A percentile compares a stretch with the other conserved stretches of the same genome.
These are phyloP conservation scores for Anthonomus grandis DNA, from an alignment of 1,140 invertebrate species.

Conservation along the genomic window DNA sequence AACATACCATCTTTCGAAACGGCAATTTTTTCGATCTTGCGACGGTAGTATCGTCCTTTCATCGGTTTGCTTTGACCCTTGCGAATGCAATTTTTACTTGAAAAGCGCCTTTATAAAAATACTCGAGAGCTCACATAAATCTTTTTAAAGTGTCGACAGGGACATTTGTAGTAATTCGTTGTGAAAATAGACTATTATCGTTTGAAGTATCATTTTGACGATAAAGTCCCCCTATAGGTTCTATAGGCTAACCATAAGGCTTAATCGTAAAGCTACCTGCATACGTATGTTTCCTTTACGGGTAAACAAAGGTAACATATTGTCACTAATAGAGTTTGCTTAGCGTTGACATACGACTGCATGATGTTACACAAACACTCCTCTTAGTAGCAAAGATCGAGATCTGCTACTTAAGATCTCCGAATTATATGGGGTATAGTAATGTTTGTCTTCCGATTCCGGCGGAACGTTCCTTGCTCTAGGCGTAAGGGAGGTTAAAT, in stretches of 20 bases:
- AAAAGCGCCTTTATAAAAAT: conserved; percentile 38
- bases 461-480: conserved; percentile 7
- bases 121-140: conserved; percentile 35
- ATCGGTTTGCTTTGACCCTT: conserved; percentile 33
- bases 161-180: conserved; percentile 37
- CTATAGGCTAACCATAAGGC: neutral
- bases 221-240: conserved; percentile 19
- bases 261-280: conserved; percentile 27
- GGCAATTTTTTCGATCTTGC: conserved; percentile 20
- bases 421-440: conserved; percentile 26
- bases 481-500: conserved; percentile 2
- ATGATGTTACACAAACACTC: conserved; percentile 41
- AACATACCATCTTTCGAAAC: conserved; percentile 8
- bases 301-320: conserved; percentile 42
- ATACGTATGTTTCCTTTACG: conserved; percentile 15
- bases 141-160: conserved; percentile 38
- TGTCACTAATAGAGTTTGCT: conserved; percentile 46
- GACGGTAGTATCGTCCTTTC: conserved; percentile 20
- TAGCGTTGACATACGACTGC: conserved; percentile 44
- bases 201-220: conserved; percentile 40
- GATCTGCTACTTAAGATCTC: conserved; percentile 22
- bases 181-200: conserved; percentile 37
- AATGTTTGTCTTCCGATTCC: conserved; percentile 22
- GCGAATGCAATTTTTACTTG: conserved; percentile 36
- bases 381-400: conserved; percentile 20